Conservation (phyloP, 2,113 vertebrate species). For the Baryphthengus martii region DNA sequence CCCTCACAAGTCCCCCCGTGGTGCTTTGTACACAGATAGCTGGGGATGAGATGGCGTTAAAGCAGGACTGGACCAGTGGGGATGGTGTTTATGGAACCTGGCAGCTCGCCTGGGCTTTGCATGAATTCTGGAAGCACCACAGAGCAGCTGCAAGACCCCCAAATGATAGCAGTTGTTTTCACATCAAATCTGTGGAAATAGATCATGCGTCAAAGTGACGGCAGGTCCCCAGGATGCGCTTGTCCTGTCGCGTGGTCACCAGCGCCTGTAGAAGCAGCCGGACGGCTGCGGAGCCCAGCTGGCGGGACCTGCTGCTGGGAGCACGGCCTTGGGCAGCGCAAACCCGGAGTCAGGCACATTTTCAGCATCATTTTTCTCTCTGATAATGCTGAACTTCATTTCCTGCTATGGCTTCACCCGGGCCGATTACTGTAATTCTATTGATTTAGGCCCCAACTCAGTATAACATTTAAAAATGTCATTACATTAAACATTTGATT, state of each 20-base stretch:
- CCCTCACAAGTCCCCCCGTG: neutral
- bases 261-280: rapidly evolving
- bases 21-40: neutral
- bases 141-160: neutral
- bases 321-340: too few species aligned
- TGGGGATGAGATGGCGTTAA: neutral
- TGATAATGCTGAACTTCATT: neutral
- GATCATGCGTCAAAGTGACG: rapidly evolving
- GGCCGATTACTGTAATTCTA: neutral
- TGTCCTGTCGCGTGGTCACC: rapidly evolving
- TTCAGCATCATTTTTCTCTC: neutral
- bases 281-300: rapidly evolving
- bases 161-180: neutral
- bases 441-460: neutral
- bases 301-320: too few species aligned
- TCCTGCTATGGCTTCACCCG: neutral
- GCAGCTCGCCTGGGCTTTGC: neutral
- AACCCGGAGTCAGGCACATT: neutral
- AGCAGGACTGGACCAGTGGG: rapidly evolving
- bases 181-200: neutral
- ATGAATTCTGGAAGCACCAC: neutral
- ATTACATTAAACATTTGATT: neutral
- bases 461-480: neutral
- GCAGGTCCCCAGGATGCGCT: neutral
- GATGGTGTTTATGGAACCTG: neutral